Evolutionary conservation across 1,140 invertebrate species (phyloP).

Genomic region (Hycleus phaleratus): DNA sequence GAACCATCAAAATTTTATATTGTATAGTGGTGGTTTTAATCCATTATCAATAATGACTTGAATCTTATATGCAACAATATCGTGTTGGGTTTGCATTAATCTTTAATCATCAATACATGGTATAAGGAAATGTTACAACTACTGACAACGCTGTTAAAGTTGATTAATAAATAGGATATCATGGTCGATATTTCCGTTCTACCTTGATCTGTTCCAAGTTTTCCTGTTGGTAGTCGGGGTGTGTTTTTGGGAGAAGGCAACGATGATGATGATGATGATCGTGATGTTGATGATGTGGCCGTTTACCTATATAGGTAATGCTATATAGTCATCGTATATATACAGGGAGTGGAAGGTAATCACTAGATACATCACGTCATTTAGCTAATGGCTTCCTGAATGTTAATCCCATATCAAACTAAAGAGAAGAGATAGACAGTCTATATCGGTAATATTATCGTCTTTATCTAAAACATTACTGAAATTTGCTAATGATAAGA

Average conservation of each 20-base stretch:
- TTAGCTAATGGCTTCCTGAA: slow-evolving; percentile 41
- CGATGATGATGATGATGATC: not conserved
- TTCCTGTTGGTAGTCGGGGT: not conserved
- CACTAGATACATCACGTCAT: slow-evolving; percentile 39
- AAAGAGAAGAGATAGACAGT: slow-evolving; percentile 5
- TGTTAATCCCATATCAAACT: slow-evolving; percentile 35
- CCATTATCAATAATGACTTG: not conserved
- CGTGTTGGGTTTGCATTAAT: too few species aligned
- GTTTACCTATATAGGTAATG: not conserved
- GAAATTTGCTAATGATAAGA: too few species aligned
- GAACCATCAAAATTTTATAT: not conserved
- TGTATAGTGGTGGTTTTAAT: not conserved
- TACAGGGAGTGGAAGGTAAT: slow-evolving; percentile 23
- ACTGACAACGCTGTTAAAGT: slow-evolving; percentile 1
- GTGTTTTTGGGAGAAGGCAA: not conserved
- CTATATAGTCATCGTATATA: not conserved
- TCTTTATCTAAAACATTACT: not conserved
- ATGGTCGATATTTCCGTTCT: slow-evolving; percentile 14
- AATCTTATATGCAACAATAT: not conserved
- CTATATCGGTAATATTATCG: not conserved
- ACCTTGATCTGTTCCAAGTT: slow-evolving; percentile 6
- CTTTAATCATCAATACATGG: not conserved
- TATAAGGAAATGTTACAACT: not conserved
- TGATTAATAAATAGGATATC: slow-evolving; percentile 15
- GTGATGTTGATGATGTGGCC: not conserved